phyloP scores from a whole-genome alignment of 2,113 vertebrate genomes.

The Corvus moneduloides region DNA sequence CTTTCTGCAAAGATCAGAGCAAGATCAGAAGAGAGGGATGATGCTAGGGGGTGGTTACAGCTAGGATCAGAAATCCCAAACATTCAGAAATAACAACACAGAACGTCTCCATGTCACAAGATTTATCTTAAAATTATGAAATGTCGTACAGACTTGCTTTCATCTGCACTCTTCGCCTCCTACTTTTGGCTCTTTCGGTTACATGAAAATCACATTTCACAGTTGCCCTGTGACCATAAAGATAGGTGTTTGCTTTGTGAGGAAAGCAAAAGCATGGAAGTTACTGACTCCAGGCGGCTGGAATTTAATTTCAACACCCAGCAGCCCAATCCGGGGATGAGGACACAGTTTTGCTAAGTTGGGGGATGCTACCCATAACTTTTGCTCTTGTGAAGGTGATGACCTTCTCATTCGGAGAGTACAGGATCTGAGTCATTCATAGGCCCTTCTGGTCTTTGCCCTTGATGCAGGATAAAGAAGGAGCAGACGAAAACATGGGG shows the following conservation, averaged over 20 bases:
- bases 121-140: slow-evolving; percentile 11
- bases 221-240: not conserved
- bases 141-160: slow-evolving; percentile 1
- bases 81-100: slow-evolving; percentile 13
- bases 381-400: accelerated
- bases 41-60: not conserved
- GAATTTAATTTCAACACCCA: not conserved
- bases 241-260: not conserved
- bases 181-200: not conserved
- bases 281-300: not conserved
- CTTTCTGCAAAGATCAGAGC: not conserved
- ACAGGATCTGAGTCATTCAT: not conserved
- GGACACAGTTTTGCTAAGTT: not conserved
- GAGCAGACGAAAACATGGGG: not conserved
- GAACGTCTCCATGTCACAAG: not conserved
- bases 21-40: not conserved
- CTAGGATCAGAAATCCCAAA: not conserved
- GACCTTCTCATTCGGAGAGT: not conserved
- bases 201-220: slow-evolving; percentile 39
- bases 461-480: not conserved
- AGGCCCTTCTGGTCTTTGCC: not conserved
- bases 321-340: not conserved
- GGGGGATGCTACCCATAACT: not conserved
- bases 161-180: not conserved
- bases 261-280: not conserved